phyloP scores from a whole-genome alignment of 2,113 vertebrate genomes.

The Prionailurus bengalensis region DNA sequence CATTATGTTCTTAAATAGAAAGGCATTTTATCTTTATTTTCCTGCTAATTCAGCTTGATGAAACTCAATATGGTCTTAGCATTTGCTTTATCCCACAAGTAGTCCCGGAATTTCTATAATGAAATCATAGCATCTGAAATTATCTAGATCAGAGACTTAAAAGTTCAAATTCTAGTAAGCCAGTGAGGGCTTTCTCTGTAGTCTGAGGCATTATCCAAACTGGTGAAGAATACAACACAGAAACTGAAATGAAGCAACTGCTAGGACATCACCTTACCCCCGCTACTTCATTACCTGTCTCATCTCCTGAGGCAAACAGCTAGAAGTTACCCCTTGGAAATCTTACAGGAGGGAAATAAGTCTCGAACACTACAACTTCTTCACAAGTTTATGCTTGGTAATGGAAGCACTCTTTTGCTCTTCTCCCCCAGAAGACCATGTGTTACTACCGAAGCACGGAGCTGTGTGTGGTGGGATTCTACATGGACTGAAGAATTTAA shows the following conservation, averaged over 20 bases:
- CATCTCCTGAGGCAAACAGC: not conserved
- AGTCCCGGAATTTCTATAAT: conserved; percentile 70
- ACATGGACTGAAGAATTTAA: conserved; percentile 20
- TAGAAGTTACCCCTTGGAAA: no score
- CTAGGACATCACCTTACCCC: not conserved
- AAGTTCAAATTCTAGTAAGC: not conserved
- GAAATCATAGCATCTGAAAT: conserved; percentile 70
- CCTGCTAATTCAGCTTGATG: conserved; percentile 74
- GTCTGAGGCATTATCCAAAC: not conserved
- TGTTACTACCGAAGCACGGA: not conserved
- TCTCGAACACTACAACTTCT: not conserved
- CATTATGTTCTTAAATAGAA: conserved; percentile 82
- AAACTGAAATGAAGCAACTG: not conserved
- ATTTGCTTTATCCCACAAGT: conserved; percentile 72
- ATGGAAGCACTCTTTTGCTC: not conserved
- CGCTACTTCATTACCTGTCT: not conserved
- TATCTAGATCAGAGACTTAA: conserved; percentile 39
- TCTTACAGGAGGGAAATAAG: not conserved
- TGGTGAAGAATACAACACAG: not conserved
- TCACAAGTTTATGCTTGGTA: not conserved
- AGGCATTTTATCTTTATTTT: conserved; percentile 81
- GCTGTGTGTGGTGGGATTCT: not conserved
- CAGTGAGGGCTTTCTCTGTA: not conserved
- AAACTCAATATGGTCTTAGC: conserved; percentile 66
- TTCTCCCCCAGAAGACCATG: not conserved